Conservation (phyloP, 2,113 vertebrate species). For the Smithornis capensis region DNA sequence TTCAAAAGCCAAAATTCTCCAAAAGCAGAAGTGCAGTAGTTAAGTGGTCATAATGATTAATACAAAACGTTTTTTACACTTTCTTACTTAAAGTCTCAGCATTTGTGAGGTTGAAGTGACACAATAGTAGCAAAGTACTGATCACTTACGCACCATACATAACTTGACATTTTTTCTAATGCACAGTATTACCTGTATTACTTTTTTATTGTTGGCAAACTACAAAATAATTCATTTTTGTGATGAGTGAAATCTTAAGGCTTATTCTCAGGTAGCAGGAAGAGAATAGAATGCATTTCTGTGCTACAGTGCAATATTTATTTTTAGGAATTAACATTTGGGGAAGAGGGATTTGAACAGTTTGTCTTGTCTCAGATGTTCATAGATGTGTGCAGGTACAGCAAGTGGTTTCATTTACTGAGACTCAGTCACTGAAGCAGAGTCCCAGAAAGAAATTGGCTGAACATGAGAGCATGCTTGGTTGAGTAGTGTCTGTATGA, state of each 20-base stretch:
- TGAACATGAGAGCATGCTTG: neutral
- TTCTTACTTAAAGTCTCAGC: neutral
- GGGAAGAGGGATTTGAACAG: constrained; percentile 1
- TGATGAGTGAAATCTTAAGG: neutral
- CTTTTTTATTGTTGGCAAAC: neutral
- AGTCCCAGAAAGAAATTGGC: constrained; percentile 26
- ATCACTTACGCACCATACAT: neutral
- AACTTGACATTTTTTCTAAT: neutral
- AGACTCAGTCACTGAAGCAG: constrained; percentile 13
- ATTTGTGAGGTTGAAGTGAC: neutral
- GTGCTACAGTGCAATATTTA: neutral
- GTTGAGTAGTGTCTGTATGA: neutral
- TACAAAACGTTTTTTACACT: neutral
- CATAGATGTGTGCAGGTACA: constrained; percentile 34
- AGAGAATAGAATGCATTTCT: neutral
- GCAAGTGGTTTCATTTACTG: neutral
- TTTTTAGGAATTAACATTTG: neutral
- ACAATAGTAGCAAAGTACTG: neutral
- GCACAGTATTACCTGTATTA: neutral
- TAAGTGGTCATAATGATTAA: neutral
- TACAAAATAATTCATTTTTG: neutral
- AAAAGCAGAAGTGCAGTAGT: neutral
- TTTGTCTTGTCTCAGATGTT: constrained; percentile 35
- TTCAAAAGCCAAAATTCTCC: neutral
- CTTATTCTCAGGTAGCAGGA: neutral